Conservation (phyloP, 2,797 vertebrate species). For the Cossypha polioptera region DNA sequence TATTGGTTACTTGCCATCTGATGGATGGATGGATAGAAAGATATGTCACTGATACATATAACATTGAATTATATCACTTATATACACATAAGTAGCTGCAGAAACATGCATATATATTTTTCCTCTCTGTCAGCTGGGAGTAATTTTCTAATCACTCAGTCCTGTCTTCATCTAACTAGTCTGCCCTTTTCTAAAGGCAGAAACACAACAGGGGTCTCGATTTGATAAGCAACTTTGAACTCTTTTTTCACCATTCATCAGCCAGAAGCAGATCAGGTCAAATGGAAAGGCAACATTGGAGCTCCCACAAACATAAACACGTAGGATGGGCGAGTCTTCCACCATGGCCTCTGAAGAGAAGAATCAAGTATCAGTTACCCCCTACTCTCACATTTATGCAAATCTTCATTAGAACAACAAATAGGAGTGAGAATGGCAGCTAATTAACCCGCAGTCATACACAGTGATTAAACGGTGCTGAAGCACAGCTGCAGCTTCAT, state of each 20-base stretch:
- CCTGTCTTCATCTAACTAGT: not conserved
- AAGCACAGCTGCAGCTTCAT: slow-evolving; percentile 59
- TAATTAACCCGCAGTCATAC: slow-evolving; percentile 70
- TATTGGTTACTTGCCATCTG: not conserved
- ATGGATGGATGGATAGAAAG: rapidly evolving
- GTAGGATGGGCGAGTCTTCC: not conserved
- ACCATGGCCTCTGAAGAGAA: not conserved
- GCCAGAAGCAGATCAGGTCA: slow-evolving; percentile 23
- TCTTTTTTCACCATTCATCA: slow-evolving; percentile 32
- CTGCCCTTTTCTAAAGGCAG: not conserved
- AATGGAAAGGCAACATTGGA: slow-evolving; percentile 43
- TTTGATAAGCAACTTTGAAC: slow-evolving; percentile 29
- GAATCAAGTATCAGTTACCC: slow-evolving; percentile 62
- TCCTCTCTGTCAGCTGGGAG: not conserved
- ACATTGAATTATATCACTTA: not conserved
- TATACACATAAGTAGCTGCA: not conserved
- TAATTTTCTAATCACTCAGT: not conserved
- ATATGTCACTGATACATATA: not conserved
- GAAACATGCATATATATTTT: not conserved
- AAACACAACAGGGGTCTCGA: not conserved
- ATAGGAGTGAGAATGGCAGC: slow-evolving; percentile 64
- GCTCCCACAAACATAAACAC: slow-evolving; percentile 18
- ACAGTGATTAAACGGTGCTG: slow-evolving; percentile 32
- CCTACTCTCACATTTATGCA: slow-evolving; percentile 66
- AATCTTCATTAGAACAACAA: slow-evolving; percentile 69